These are phyloP conservation scores for Glaucopsyche alexis DNA, from an alignment of 2,888 invertebrate species.

Conservation along the genomic window DNA sequence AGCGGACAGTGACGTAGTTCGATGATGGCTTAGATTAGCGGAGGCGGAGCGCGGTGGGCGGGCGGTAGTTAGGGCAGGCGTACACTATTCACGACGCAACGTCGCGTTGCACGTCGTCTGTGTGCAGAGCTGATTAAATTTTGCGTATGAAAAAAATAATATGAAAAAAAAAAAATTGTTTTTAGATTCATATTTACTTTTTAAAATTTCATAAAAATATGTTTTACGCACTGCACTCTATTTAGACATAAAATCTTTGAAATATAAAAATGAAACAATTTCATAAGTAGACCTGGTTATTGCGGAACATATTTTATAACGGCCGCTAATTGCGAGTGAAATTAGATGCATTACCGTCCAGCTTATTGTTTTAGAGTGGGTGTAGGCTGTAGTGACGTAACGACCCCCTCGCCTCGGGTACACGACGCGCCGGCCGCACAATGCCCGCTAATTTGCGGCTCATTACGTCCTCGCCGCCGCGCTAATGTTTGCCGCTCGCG, in stretches of 20 bases:
- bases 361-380: conserved; percentile 9
- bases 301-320: conserved; percentile 24
- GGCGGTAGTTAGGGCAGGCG: conserved; percentile 35
- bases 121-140: no score
- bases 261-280: neutral
- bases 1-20: neutral
- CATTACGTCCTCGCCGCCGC: conserved; percentile 54
- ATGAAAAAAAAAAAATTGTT: no score
- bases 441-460: conserved; percentile 57
- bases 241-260: neutral
- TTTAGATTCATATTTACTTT: no score
- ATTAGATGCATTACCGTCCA: conserved; percentile 23
- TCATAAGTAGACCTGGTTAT: neutral
- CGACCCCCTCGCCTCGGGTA: conserved; percentile 34
- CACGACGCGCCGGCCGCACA: conserved; percentile 39
- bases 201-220: neutral
- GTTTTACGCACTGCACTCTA: neutral
- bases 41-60: conserved; percentile 15
- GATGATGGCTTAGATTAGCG: conserved; percentile 13
- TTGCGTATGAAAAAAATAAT: no score
- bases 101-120: neutral
- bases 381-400: conserved; percentile 1
- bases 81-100: neutral
- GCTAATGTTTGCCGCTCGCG: conserved; percentile 53
- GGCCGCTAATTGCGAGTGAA: conserved; percentile 14